These are phyloP conservation scores for Rhinoderma darwinii DNA, from an alignment of 2,113 vertebrate genomes.

Conservation along the genomic window DNA sequence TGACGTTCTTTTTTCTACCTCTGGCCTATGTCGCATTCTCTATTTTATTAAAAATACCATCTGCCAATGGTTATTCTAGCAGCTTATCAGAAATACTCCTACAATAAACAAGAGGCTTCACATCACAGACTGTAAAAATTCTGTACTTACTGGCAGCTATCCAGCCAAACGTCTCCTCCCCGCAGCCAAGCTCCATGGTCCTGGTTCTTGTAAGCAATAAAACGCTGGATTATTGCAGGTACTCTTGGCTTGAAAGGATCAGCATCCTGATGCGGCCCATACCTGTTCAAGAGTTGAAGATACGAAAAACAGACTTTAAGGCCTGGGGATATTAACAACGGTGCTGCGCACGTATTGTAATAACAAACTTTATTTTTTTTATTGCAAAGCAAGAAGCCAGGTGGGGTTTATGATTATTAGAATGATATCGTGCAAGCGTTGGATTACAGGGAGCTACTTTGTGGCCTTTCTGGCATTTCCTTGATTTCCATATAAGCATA, in stretches of 20 bases:
- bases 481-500: background rate
- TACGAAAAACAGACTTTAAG: background rate
- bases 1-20: background rate
- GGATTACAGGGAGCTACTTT: background rate
- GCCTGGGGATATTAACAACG: background rate
- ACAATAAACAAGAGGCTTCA: constrained; percentile 64
- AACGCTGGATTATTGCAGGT: constrained; percentile 87
- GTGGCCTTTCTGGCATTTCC: background rate
- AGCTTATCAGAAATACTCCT: constrained; percentile 48
- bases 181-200: constrained; percentile 96
- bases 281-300: constrained; percentile 72
- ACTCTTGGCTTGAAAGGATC: constrained; percentile 93
- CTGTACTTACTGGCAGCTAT: constrained; percentile 90
- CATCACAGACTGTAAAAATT: constrained; percentile 65
- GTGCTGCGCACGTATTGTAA: background rate
- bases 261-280: constrained; percentile 91
- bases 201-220: constrained; percentile 96
- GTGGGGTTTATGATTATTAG: background rate
- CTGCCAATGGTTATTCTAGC: constrained; percentile 36
- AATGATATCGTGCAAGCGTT: constrained; percentile 13
- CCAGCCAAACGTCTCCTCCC: constrained; percentile 96
- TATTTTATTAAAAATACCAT: constrained; percentile 47
- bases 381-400: constrained; percentile 36
- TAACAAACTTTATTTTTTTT: background rate
- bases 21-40: background rate